phyloP scores from a whole-genome alignment of 2,113 vertebrate genomes.

The Murina feae region DNA sequence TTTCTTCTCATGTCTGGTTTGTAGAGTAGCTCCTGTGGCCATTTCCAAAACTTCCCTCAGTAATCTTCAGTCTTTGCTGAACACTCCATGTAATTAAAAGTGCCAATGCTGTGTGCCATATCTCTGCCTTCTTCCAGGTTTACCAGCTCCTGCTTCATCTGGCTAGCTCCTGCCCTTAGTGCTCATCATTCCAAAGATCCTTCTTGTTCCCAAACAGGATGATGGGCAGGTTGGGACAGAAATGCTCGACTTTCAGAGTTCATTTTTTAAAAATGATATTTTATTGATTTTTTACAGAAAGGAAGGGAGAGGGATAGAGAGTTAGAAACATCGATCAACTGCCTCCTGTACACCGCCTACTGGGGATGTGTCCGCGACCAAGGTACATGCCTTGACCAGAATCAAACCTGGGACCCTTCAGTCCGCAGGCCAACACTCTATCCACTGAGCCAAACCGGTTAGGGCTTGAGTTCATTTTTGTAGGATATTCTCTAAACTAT shows the following conservation, averaged over 20 bases:
- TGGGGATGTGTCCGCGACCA: too few species aligned
- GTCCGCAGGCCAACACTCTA: too few species aligned
- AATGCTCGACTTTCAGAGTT: neutral
- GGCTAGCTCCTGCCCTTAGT: neutral
- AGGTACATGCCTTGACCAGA: too few species aligned
- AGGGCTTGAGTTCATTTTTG: neutral
- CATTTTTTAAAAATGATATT: too few species aligned
- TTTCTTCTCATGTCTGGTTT: constrained; percentile 86
- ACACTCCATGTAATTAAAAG: constrained; percentile 88
- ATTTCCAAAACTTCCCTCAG: constrained; percentile 89
- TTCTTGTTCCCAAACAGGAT: neutral
- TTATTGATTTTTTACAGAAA: too few species aligned
- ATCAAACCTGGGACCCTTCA: too few species aligned
- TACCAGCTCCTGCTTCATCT: constrained; percentile 80
- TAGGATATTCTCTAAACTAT: constrained; percentile 87
- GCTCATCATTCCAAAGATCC: neutral
- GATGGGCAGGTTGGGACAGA: neutral
- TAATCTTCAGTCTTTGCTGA: constrained; percentile 89
- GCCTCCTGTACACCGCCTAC: too few species aligned
- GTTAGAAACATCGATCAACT: too few species aligned
- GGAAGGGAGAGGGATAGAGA: too few species aligned
- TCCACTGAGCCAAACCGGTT: too few species aligned
- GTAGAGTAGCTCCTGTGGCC: constrained; percentile 88
- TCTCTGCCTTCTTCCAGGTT: constrained; percentile 87
- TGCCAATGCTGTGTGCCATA: constrained; percentile 86